phyloP scores from a whole-genome alignment of 2,888 invertebrate genomes.

The Asteroscopus sphinx region DNA sequence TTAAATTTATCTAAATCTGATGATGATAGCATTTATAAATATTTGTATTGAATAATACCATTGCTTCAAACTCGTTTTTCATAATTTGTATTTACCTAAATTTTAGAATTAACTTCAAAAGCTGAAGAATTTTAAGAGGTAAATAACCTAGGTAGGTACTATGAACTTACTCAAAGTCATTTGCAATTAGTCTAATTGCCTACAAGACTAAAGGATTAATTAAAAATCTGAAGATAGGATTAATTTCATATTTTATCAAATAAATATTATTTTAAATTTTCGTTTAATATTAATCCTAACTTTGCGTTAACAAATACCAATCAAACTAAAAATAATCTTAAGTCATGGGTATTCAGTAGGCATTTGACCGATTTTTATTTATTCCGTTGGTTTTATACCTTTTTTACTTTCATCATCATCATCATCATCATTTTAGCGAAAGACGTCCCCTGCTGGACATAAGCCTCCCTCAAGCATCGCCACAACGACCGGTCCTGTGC shows the following conservation, averaged over 20 bases:
- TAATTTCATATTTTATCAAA: conserved; percentile 5
- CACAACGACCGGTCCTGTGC: too few species aligned
- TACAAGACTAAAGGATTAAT: conserved; percentile 22
- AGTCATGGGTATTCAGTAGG: background rate
- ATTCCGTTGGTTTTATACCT: conserved; percentile 27
- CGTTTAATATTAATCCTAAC: background rate
- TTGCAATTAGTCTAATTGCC: conserved; percentile 43
- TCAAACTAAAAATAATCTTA: conserved; percentile 1
- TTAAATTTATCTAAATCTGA: conserved; percentile 1
- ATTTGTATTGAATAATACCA: background rate
- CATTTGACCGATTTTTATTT: conserved; percentile 16
- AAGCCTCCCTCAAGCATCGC: too few species aligned
- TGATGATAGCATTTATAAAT: background rate
- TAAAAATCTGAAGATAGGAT: conserved; percentile 17
- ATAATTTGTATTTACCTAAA: background rate
- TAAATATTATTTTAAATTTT: background rate
- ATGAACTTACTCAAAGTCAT: conserved; percentile 23
- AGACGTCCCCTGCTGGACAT: too few species aligned
- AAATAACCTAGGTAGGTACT: background rate
- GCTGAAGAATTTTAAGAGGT: background rate
- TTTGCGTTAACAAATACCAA: background rate
- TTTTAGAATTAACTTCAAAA: background rate
- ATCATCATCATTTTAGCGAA: too few species aligned
- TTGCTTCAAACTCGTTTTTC: background rate
- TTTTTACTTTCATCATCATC: conserved; percentile 16